Conservation (phyloP, 2,888 invertebrate species). For the Phragmatobia fuliginosa region DNA sequence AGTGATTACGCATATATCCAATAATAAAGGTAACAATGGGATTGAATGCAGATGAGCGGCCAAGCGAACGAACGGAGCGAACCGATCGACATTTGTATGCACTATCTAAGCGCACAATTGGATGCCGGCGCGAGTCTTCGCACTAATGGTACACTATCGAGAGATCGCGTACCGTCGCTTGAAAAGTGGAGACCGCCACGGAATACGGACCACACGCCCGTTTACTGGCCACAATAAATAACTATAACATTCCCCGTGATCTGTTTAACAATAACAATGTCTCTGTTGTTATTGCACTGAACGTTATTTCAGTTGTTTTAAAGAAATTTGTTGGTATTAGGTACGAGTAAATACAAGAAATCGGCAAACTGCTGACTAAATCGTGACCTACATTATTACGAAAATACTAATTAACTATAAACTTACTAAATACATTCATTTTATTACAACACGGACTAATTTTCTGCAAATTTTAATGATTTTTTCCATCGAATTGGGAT, state of each 20-base stretch:
- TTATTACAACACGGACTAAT: neutral
- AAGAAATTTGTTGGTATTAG: neutral
- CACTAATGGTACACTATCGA: conserved; percentile 86
- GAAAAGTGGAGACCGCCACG: conserved; percentile 81
- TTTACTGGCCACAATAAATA: conserved; percentile 78
- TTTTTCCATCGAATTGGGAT: neutral
- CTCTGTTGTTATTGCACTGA: conserved; percentile 31
- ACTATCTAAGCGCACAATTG: conserved; percentile 86
- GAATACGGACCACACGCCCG: conserved; percentile 79
- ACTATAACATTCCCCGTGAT: conserved; percentile 66
- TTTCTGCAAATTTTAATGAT: neutral
- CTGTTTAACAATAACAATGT: conserved; percentile 48
- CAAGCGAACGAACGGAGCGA: conserved; percentile 60
- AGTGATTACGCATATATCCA: conserved; percentile 82
- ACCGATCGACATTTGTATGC: conserved; percentile 86
- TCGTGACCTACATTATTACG: neutral
- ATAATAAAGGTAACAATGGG: conserved; percentile 85
- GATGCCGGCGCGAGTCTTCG: conserved; percentile 85
- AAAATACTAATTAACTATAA: neutral
- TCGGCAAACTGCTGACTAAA: neutral
- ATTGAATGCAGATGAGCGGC: conserved; percentile 85
- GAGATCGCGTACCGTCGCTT: conserved; percentile 77
- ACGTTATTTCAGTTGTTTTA: neutral
- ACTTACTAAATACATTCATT: neutral
- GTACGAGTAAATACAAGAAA: neutral